Base-by-base conservation (phyloP, 2,888 invertebrate species). In the Amphimallon solstitiale region DNA sequence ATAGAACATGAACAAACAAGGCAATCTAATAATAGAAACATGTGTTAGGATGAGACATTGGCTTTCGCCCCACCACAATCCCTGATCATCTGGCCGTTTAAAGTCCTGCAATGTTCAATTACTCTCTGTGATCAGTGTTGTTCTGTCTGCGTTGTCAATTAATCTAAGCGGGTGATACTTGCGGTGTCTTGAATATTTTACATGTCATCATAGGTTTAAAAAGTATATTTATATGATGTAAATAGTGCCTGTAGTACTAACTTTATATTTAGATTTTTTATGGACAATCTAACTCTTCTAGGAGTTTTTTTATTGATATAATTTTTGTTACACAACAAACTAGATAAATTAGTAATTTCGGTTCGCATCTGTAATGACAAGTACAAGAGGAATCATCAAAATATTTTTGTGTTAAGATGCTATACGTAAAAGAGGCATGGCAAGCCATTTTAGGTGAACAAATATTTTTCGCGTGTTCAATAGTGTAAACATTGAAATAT, bases 21-120 rank as follows among this genome's bases (percentile, higher is more conserved):
- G 10, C 23, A 23, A 10, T 40, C 56, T 56, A 56, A 40, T 56
- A 40, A 40, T 56, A 56, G 56, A 56, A 43, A 14, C 40, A 23
- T 43, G 10, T 43, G 56, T 56, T 21, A 40, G n/a, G 23, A 43
- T 56, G 14, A 21, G 23, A 23, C 38, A 21, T 40, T 56, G 40
- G 38, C 14, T 40, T 40, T 2, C 12, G 29, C 56, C 56, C 56
- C 56, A 56, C 56, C 15, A 56, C 56, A 7, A 23, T n/a, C 7
- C 40, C 35, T 14, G 40, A 40, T 21, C 40, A 40, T 40, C 15
- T 40, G 40, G 12, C 56, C 56, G 56, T 56, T 56, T 56, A 56
- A 56, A 56, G 56, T 40, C 40, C 40, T 56, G 40, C 23, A 14
- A 23, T 15, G 14, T 40, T 23, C 14, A 56, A 40, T 40, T 56